Base-by-base conservation (phyloP, 2,797 vertebrate genomes). In the Leucoraja ocellata region DNA sequence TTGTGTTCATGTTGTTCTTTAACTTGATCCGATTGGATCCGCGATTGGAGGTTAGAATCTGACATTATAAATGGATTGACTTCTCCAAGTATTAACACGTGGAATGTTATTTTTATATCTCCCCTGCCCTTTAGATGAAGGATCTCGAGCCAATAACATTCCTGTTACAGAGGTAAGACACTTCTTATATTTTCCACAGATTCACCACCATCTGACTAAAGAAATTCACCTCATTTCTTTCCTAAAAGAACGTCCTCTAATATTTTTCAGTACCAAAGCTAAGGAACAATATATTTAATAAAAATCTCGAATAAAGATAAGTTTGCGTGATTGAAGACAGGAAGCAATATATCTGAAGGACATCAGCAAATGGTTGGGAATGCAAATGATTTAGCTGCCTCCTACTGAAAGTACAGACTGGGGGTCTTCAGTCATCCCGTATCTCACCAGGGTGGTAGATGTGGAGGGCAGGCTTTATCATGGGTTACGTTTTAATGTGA, bases 41-140 rank as follows among this genome's bases (percentile, higher is more conserved):
- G 5, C 63, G 68, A 88, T 21, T n/a, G 8, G n/a, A 88, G n/a
- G 18, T 88, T 68, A 39, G 32, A 65, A 71, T 58, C 23, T 54
- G 10, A 39, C 28, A 92, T 91, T 46, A 39, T 91, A 28, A 91
- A 54, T 76, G 36, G 46, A 11, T 92, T 76, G 90, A 54, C n/a
- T 76, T 39, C 11, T 16, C 13, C 14, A 25, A 25, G 21, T n/a
- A 54, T 71, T 76, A 76, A 92, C 25, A n/a, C 14, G 7, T 76
- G 71, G 36, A 54, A 76, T 92, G 7, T 36, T 71, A 36, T 91
- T 91, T 92, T 58, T 74, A 68, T 88, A 68, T 88, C 63, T 88
- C 16, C 83, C n/a, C 84, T 88, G 61, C 36, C 90, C 23, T 92
- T 74, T 76, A 92, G 90, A 92, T 92, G 90, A 92, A 76, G 90